A percentile compares a stretch with the other conserved stretches of the same genome.
phyloP scores from a whole-genome alignment of 2,113 vertebrate species.

The Anolis carolinensis region DNA sequence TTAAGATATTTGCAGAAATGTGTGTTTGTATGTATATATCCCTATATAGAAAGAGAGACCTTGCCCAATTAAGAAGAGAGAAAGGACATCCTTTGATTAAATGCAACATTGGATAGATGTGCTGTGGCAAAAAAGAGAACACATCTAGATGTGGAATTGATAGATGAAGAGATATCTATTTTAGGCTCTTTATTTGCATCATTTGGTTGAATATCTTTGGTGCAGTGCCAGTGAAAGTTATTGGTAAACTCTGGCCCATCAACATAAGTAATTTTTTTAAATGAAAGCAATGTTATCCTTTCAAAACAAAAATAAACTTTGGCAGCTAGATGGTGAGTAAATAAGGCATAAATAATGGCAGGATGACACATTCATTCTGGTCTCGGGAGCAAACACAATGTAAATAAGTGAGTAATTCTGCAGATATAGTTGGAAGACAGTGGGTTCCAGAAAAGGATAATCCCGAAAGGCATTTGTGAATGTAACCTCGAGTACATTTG shows the following conservation, averaged over 20 bases:
- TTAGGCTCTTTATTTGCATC: not conserved
- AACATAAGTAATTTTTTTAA: too few relatives aligned
- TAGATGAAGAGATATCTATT: too few relatives aligned
- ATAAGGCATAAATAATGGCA: not conserved
- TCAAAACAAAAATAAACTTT: not conserved
- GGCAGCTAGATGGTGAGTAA: not conserved
- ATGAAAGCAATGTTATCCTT: not conserved
- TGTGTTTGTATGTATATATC: too few relatives aligned
- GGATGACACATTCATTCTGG: not conserved
- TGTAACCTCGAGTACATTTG: conserved; percentile 41
- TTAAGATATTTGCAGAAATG: too few relatives aligned
- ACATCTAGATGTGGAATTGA: too few relatives aligned
- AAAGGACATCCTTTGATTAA: too few relatives aligned
- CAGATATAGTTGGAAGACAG: not conserved
- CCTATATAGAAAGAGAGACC: too few relatives aligned
- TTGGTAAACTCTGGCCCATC: not conserved
- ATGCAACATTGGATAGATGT: too few relatives aligned
- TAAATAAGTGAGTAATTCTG: not conserved
- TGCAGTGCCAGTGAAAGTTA: not conserved
- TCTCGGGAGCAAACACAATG: not conserved
- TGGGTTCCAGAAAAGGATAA: not conserved
- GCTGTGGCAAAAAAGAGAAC: too few relatives aligned
- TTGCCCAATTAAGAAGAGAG: too few relatives aligned
- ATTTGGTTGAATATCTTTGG: too few relatives aligned
- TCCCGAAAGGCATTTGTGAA: conserved; percentile 30